Conservation (phyloP, 2,888 invertebrate species). For the Acleris laterana region DNA sequence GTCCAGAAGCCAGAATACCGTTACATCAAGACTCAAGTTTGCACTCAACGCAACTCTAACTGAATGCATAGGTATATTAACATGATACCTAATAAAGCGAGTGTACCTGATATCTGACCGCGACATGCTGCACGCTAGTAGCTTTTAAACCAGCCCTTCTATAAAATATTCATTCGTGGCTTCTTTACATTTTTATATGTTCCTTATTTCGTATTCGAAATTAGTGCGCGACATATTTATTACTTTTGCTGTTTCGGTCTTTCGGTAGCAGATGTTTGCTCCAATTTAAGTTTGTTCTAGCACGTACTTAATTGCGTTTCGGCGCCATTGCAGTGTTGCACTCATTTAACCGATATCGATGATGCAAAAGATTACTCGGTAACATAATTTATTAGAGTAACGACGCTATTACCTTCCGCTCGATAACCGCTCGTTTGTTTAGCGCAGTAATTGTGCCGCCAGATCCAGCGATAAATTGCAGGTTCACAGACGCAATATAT, state of each 20-base stretch:
- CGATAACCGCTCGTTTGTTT: conserved; percentile 65
- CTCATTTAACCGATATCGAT: conserved; percentile 27
- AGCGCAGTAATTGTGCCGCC: conserved; percentile 62
- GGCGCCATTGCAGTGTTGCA: conserved; percentile 26
- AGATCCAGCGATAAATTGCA: conserved; percentile 65
- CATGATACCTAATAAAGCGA: conserved; percentile 8
- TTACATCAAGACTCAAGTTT: conserved; percentile 17
- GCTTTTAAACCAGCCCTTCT: conserved; percentile 46
- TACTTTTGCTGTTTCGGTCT: conserved; percentile 44
- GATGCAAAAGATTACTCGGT: conserved; percentile 32
- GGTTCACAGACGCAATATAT: conserved; percentile 62
- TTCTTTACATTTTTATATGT: conserved; percentile 57
- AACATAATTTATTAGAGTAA: conserved; percentile 42
- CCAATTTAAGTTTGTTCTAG: conserved; percentile 28
- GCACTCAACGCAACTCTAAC: background rate
- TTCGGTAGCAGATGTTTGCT: conserved; percentile 36
- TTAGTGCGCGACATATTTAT: conserved; percentile 50
- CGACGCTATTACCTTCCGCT: conserved; percentile 47
- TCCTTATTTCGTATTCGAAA: conserved; percentile 55
- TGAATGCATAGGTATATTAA: background rate
- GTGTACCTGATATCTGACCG: conserved; percentile 42
- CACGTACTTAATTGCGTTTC: conserved; percentile 33
- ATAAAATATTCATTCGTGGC: conserved; percentile 59
- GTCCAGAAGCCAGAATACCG: conserved; percentile 39
- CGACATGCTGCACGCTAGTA: conserved; percentile 41